Evolutionary conservation across 2,113 vertebrate genomes (phyloP).

Genomic region (Odobenus rosmarus): DNA sequence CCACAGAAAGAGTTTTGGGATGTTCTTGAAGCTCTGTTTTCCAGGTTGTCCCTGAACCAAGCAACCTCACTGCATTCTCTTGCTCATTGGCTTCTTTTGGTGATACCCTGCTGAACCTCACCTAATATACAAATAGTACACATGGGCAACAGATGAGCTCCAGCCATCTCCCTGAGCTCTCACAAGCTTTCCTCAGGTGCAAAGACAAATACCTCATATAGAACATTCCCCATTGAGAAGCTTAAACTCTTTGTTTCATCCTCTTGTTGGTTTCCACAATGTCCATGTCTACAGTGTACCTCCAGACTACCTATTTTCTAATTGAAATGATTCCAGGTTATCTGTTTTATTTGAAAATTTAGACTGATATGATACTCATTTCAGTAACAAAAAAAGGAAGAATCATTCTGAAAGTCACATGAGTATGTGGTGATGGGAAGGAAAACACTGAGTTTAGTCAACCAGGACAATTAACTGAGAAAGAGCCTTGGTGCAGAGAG

Average conservation of each 20-base stretch:
- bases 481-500: neutral
- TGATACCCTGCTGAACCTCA: neutral
- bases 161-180: neutral
- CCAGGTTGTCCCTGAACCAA: neutral
- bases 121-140: accelerated
- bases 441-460: neutral
- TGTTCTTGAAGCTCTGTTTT: neutral
- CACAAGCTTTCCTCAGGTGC: neutral
- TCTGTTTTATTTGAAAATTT: neutral
- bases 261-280: neutral
- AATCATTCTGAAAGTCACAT: neutral
- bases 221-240: neutral
- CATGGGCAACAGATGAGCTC: too few relatives aligned
- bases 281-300: neutral
- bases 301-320: neutral
- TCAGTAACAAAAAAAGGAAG: neutral
- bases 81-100: accelerated
- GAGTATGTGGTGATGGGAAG: neutral
- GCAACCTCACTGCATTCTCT: neutral
- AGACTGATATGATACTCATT: neutral
- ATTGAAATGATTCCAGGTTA: neutral
- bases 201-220: neutral
- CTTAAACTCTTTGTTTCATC: neutral
- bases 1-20: neutral
- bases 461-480: neutral